Conservation (phyloP, 2,888 invertebrate genomes). For the Eutolmus rufibarbis region DNA sequence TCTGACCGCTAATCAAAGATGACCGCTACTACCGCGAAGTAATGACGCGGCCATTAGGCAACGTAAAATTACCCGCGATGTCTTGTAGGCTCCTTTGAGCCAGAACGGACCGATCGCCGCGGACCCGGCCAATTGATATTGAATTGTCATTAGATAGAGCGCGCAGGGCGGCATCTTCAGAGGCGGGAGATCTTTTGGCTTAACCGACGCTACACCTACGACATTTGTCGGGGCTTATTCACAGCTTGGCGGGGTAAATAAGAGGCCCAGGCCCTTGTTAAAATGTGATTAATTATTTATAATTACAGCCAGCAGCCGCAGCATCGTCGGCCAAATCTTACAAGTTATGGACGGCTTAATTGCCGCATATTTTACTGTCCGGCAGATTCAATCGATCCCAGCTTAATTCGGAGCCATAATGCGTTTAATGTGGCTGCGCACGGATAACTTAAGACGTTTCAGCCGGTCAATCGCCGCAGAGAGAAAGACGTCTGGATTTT, state of each 20-base stretch:
- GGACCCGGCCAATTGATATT: slow-evolving; percentile 1
- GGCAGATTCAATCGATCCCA: neutral
- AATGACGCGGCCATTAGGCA: slow-evolving; percentile 22
- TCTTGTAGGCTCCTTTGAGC: neutral
- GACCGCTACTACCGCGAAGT: slow-evolving; percentile 9
- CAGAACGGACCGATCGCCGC: neutral
- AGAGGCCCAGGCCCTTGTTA: slow-evolving; percentile 12
- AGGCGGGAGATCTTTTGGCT: neutral
- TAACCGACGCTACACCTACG: slow-evolving; percentile 17
- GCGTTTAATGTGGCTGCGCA: neutral
- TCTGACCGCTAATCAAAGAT: slow-evolving; percentile 22
- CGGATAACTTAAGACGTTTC: neutral
- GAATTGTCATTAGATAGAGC: slow-evolving; percentile 22
- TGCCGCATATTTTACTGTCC: slow-evolving; percentile 6
- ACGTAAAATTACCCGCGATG: neutral
- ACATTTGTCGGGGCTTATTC: neutral
- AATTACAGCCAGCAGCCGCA: neutral
- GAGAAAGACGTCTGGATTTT: neutral
- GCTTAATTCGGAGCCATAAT: slow-evolving; percentile 12
- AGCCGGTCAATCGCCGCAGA: neutral
- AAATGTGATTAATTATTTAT: slow-evolving; percentile 35
- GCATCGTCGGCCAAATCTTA: slow-evolving; percentile 6
- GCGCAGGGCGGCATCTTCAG: slow-evolving; percentile 2
- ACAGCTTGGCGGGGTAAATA: neutral
- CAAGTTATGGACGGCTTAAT: slow-evolving; percentile 21